Evolutionary conservation across 2,797 vertebrate species (phyloP).

Genomic region (Peromyscus eremicus): DNA sequence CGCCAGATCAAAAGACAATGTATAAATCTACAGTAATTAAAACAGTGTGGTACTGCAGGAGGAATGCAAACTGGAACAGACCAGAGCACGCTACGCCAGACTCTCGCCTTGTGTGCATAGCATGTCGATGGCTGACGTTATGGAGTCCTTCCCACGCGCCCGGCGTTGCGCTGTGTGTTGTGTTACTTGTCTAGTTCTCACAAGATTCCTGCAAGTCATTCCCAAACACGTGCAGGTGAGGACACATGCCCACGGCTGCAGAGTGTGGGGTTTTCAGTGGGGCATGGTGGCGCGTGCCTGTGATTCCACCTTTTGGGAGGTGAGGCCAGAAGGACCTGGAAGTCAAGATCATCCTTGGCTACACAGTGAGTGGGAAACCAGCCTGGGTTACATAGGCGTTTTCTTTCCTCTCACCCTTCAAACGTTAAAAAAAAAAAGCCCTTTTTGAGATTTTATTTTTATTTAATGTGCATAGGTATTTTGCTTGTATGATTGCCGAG

Average conservation of each 20-base stretch:
- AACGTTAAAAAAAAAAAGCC: not conserved
- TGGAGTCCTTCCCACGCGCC: not conserved
- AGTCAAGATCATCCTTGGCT: not conserved
- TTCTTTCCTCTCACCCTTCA: not conserved
- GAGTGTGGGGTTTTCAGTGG: not conserved
- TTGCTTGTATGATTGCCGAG: not conserved
- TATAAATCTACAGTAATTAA: slow-evolving; percentile 72
- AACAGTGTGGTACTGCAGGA: slow-evolving; percentile 29
- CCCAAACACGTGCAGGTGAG: not conserved
- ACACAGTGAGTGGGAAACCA: not conserved
- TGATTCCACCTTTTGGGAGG: not conserved
- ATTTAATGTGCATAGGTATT: not conserved
- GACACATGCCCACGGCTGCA: not conserved
- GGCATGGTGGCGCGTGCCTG: not conserved
- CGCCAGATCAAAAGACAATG: slow-evolving; percentile 66
- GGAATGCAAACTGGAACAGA: slow-evolving; percentile 24
- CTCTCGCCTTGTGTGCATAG: not conserved
- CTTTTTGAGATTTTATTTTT: not conserved
- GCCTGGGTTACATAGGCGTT: not conserved
- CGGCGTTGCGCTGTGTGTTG: not conserved
- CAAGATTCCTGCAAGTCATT: not conserved
- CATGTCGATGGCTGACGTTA: not conserved
- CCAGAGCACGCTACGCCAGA: not conserved
- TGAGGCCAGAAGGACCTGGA: not conserved
- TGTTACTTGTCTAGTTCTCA: slow-evolving; percentile 1